Evolutionary conservation across 2,888 invertebrate species (phyloP), one percentile per base, ranked within the genome.

Genomic region (Trichopria drosophilae): DNA sequence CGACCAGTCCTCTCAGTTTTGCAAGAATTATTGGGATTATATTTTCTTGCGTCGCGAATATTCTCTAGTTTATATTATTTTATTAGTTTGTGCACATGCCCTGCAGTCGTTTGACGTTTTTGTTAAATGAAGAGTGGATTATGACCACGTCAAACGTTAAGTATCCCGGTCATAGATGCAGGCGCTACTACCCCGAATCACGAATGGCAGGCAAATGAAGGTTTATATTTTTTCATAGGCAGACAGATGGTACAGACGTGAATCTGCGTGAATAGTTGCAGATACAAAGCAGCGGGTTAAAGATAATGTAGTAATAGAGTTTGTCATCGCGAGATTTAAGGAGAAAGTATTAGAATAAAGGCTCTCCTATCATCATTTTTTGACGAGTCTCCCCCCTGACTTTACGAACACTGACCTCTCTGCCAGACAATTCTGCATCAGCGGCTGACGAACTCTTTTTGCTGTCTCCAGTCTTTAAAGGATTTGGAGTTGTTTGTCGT

Each of bases 221-320:
- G 9, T 26, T 50, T 22, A 31, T 46, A n/a, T 46, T 42, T 19
- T 39, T 42, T 46, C 12, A 32, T 42, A 32, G 12, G 39, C 3
- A 41, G 37, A 36, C 37, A 49, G 41, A 29, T 41, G 48, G 51
- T n/a, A 12, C 23, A 28, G 13, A 15, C 51, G 35, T 55, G 51
- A 51, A 51, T 45, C n/a, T 26, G 10, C 9, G 10, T 26, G n/a
- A 43, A 48, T 24, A 53, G 49, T 45, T 45, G 40, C 26, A 28
- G 46, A 37, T 48, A 28, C 16, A 18, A 55, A 55, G 52, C 55
- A 55, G 43, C 46, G 49, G 49, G 52, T 52, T 52, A 55, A 41
- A 46, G 42, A 39, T 48, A 23, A 22, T 39, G 37, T 51, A 26
- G 42, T 48, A 32, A 35, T 24, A 42, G n/a, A 34, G 15, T 31